Evolutionary conservation across 1,140 invertebrate genomes (phyloP).

Genomic region (Mizuhopecten yessoensis): DNA sequence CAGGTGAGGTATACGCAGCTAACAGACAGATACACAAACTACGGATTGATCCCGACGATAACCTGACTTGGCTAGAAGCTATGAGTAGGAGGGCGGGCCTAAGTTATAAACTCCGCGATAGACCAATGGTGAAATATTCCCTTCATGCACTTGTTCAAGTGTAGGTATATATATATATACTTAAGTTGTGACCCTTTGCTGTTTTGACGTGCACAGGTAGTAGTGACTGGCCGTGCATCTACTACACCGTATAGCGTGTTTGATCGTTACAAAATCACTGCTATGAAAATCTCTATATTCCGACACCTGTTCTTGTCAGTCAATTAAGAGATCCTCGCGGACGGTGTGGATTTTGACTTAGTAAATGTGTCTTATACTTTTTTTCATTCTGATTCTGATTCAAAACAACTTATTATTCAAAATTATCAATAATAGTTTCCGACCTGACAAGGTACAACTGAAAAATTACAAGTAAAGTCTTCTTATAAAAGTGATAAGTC

Average conservation of each 20-base stretch:
- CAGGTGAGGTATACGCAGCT: background rate
- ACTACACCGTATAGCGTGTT: background rate
- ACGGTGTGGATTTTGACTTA: no score
- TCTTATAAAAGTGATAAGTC: no score
- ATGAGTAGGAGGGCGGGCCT: background rate
- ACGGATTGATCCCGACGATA: background rate
- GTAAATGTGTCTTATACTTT: no score
- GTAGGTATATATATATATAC: slow-evolving; percentile 3
- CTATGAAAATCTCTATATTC: background rate
- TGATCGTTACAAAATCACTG: background rate
- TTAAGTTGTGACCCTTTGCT: background rate
- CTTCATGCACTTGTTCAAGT: background rate
- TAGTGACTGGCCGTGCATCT: no score
- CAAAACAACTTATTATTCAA: no score
- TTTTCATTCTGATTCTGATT: no score
- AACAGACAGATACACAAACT: slow-evolving; percentile 38
- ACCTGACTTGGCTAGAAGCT: slow-evolving; percentile 36
- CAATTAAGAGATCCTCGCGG: no score
- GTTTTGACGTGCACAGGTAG: background rate
- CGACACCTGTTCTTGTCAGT: no score
- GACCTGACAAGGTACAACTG: no score
- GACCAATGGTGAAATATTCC: slow-evolving; percentile 19
- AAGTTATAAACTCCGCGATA: background rate
- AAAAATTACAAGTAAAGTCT: no score
- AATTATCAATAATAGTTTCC: no score